Percentiles rank a stretch among this genome's conserved stretches.
Evolutionary conservation across 2,113 vertebrate species (phyloP).

Genomic region (Malurus alboscapulatus): DNA sequence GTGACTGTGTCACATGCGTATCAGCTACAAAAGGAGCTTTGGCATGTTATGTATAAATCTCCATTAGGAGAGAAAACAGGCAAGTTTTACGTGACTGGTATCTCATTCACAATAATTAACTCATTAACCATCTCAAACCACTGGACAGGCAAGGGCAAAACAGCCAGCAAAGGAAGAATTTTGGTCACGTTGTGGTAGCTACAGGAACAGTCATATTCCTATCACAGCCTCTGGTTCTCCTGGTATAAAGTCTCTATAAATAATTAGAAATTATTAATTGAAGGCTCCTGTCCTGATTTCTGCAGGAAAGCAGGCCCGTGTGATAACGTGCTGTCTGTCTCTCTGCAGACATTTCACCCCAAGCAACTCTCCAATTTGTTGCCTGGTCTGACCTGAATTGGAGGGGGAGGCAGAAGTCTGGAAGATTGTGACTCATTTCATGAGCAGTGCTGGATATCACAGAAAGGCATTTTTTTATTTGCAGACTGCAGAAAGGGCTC

Average conservation of each 20-base stretch:
- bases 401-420: not conserved
- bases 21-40: conserved; percentile 54
- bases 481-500: not conserved
- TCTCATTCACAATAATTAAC: conserved; percentile 48
- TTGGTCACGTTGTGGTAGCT: not conserved
- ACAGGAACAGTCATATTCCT: not conserved
- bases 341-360: not conserved
- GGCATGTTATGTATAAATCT: conserved; percentile 41
- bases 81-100: conserved; percentile 52
- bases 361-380: not conserved
- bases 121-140: conserved; percentile 21
- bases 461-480: not conserved
- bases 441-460: not conserved
- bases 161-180: not conserved
- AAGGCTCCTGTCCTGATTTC: not conserved
- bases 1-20: conserved; percentile 43
- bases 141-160: not conserved
- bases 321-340: not conserved
- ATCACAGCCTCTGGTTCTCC: not conserved
- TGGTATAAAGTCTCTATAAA: not conserved
- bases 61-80: conserved; percentile 51
- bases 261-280: not conserved
- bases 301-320: not conserved
- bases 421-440: not conserved
- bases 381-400: not conserved